Evolutionary conservation across 2,797 vertebrate species (phyloP), one percentile per base, ranked within the genome.

Genomic region (Helostoma temminkii): DNA sequence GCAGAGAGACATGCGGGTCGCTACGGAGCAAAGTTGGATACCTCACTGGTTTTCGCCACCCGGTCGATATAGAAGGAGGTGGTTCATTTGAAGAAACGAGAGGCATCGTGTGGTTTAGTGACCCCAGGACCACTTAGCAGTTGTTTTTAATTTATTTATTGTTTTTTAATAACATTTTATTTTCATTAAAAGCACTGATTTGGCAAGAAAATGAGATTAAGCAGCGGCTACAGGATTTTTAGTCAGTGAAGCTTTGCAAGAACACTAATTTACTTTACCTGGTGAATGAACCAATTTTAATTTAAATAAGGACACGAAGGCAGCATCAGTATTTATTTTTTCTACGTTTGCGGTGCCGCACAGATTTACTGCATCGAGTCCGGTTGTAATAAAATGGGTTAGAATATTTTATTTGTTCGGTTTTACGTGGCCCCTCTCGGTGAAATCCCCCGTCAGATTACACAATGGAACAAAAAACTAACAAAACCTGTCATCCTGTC

Each of bases 381-480:
- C 15, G 9, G 1, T 56, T 60, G 19, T 18, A 37, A 19, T 25
- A 18, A 12, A 42, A 14, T n/a, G 2, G 10, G 1, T 66, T 28
- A 8, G 14, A 12, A 22, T 21, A n/a, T 56, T 25, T 25, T 19
- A 15, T 49, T 41, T 37, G 1, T 39, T 53, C 22, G 46, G 34
- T 18, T 63, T 57, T 36, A 9, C 65, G 66, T 9, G 24, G 47
- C 11, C 28, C 15, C 7, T 18, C 52, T 18, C 52, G 2, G 62
- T 61, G 58, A 80, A 88, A 78, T 75, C 70, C 81, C 83, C 57
- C 1, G 46, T 36, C 30, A 37, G 6, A 60, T 71, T 70, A 39
- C 62, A 82, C 54, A 55, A 19, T 25, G 70, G 74, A 80, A 71
- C 49, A 22, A 69, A 60, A 56, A 62, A 46, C 0, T 6, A 9